Evolutionary conservation across 2,113 vertebrate species (phyloP), one percentile per base, ranked within the genome.

Genomic region (Aptenodytes patagonicus): DNA sequence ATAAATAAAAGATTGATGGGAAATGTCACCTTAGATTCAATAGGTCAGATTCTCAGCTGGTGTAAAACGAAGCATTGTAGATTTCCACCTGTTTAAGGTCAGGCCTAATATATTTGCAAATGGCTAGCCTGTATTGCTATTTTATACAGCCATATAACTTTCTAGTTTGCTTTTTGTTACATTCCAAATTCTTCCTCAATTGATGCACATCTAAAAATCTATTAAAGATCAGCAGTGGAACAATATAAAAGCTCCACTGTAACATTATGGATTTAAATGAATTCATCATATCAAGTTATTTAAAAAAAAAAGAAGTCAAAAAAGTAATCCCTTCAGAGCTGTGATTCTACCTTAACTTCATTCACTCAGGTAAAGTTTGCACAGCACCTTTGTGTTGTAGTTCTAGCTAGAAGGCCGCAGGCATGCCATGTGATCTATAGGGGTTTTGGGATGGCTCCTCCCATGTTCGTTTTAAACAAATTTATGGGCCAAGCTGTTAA

Each of bases 21-120:
- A 96, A 94, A 55, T 82, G 49, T 89, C 91, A 89, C 44, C 44
- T 75, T 76, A 87, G 31, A 88, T 83, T 88, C 88, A 90, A 7
- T 60, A 90, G 83, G 75, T 88, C 68, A 92, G 46, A 70, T 77
- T 88, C n/a, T 92, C 75, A 90, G 79, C 62, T 83, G 51, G 46
- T 73, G 20, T 80, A 93, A 92, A 91, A 46, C 0, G 6, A 80
- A 70, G 19, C 54, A 26, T 26, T 76, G 49, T 82, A 65, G 18
- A 55, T 91, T 79, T 73, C 54, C 29, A 62, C 46, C 51, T 72
- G 17, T 76, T 96, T 96, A 80, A 94, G 40, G 78, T 90, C 70
- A 88, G 49, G 42, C 11, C 16, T 60, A 70, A 70, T 92, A 38
- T 71, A 86, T 73, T 92, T 22, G 13, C 42, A 83, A 87, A 88